phyloP scores from a whole-genome alignment of 1,140 invertebrate species.

The Drosophila nigromelanica region DNA sequence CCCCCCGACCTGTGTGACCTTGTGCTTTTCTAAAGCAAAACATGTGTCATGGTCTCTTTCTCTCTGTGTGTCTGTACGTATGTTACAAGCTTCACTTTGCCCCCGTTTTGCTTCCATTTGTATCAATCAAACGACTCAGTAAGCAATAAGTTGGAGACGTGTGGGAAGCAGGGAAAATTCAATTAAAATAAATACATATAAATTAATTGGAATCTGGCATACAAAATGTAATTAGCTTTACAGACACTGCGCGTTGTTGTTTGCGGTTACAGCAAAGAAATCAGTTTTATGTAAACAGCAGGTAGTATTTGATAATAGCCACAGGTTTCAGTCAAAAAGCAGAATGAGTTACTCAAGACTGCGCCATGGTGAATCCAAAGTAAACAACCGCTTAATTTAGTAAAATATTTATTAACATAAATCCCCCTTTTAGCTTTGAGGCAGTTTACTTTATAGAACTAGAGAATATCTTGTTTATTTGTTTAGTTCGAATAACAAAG shows the following conservation, averaged over 20 bases:
- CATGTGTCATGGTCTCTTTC: conserved; percentile 56
- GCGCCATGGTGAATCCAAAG: not conserved
- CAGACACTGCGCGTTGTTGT: conserved; percentile 15
- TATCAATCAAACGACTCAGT: conserved; percentile 69
- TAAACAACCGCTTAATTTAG: not conserved
- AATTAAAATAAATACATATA: conserved; percentile 72
- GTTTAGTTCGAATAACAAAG: not conserved
- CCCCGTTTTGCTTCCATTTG: conserved; percentile 20
- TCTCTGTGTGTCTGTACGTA: conserved; percentile 5
- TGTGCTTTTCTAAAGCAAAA: conserved; percentile 48
- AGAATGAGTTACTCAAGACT: not conserved
- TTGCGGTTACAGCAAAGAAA: conserved; percentile 36
- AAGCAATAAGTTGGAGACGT: conserved; percentile 16
- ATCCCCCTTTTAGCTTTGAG: not conserved
- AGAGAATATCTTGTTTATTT: not conserved
- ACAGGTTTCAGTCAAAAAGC: conserved; percentile 44
- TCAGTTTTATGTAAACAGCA: conserved; percentile 65
- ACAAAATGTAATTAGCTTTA: conserved; percentile 54
- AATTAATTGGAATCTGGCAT: conserved; percentile 68
- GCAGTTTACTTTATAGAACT: not conserved
- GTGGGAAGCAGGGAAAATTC: conserved; percentile 34
- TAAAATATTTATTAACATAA: conserved; percentile 5
- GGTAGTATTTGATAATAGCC: conserved; percentile 21
- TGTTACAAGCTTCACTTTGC: conserved; percentile 8
- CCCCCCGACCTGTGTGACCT: conserved; percentile 30